Evolutionary conservation across 2,113 vertebrate species (phyloP).

Genomic region (Canis aureus): DNA sequence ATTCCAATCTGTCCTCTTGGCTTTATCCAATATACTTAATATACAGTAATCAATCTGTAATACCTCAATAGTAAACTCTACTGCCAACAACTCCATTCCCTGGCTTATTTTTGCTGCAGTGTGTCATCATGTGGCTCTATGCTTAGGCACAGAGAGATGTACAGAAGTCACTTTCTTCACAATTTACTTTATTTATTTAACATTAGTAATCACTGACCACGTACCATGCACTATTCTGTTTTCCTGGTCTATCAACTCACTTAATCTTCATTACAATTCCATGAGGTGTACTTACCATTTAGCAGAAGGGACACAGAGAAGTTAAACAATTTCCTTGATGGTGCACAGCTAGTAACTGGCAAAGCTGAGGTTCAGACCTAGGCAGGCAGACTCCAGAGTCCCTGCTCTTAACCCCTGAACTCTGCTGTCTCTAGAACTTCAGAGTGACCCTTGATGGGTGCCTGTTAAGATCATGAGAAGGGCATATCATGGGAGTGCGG

Average conservation of each 20-base stretch:
- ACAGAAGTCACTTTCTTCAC: background rate
- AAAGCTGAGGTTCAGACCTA: background rate
- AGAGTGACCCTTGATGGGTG: background rate
- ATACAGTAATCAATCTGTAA: background rate
- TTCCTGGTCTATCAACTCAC: slow-evolving; percentile 20
- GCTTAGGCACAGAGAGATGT: background rate
- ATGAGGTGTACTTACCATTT: background rate
- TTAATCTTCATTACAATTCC: background rate
- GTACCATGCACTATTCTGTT: background rate
- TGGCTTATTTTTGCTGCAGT: slow-evolving; percentile 37
- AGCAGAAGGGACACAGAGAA: slow-evolving; percentile 32
- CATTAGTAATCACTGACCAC: background rate
- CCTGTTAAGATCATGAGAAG: slow-evolving; percentile 7
- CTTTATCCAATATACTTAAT: slow-evolving; percentile 19
- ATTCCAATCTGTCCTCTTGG: slow-evolving; percentile 39
- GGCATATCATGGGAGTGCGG: background rate
- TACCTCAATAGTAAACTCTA: background rate
- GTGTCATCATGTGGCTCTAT: background rate
- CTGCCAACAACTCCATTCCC: slow-evolving; percentile 36
- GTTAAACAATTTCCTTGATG: background rate
- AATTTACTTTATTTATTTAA: slow-evolving; percentile 11
- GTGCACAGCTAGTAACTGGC: background rate
- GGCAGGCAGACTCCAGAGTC: background rate
- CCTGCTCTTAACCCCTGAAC: background rate
- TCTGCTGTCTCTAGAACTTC: background rate